Base-by-base conservation (phyloP, 2,888 invertebrate species). In the Bugula neritina region DNA sequence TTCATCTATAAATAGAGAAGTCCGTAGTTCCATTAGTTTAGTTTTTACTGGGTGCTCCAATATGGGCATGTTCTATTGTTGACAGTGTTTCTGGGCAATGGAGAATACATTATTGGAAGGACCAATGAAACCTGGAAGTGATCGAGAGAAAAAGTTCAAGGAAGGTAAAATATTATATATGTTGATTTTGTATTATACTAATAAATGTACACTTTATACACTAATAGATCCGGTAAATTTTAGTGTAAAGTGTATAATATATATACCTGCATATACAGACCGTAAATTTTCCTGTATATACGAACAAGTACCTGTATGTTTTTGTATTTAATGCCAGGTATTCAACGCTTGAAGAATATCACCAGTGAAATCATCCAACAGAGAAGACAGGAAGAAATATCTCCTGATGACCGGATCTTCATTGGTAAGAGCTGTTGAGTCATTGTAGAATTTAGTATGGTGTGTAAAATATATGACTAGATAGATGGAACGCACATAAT, bases 391-490 rank as follows among this genome's bases (percentile, higher is more conserved):
- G 71, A 74, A 25, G 74, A 73, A 0, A 69, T 75, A 3, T 69
- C 72, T 10, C 71, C 75, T 54, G 77, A 77, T n/a, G 77, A 77
- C 23, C 71, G 75, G 25, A 71, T 77, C 0, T 74, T 81, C 29
- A 75, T 82, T 21, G 81, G 82, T 72, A 69, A 74, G 1, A 0
- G 31, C 79, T 25, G 31, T 10, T 31, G 5, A 43, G 5, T 10
- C 43, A 17, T 43, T 43, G 43, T 43, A 43, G 5, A 10, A 17
- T 43, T 43, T 43, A 10, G n/a, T n/a, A n/a, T n/a, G n/a, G n/a
- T n/a, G n/a, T n/a, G n/a, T n/a, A n/a, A n/a, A n/a, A n/a, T n/a
- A n/a, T n/a, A n/a, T n/a, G n/a, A n/a, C n/a, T n/a, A n/a, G n/a
- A n/a, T n/a, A n/a, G n/a, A n/a, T n/a, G n/a, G n/a, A n/a, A n/a